These are phyloP conservation scores for Bovichtus variegatus DNA, from an alignment of 2,797 vertebrate genomes.

Conservation along the genomic window DNA sequence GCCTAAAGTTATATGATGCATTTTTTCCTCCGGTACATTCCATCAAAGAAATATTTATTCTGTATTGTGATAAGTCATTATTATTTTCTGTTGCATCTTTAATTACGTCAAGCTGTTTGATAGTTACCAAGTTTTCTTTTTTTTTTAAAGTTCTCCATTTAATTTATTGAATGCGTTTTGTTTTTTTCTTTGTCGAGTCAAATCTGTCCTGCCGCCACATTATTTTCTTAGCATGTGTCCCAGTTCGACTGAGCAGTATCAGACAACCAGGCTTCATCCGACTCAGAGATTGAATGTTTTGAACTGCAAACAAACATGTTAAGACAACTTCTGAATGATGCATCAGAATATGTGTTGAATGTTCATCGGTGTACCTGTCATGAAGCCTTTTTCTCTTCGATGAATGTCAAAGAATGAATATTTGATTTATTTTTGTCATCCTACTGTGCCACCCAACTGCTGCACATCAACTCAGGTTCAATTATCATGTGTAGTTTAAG, in stretches of 20 bases:
- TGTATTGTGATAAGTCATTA: conserved; percentile 10
- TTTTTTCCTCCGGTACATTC: conserved; percentile 63
- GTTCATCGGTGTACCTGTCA: conserved; percentile 57
- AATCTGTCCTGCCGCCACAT: conserved; percentile 1
- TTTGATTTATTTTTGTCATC: conserved; percentile 57
- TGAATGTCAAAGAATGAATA: conserved; percentile 70
- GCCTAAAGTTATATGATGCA: conserved; percentile 48
- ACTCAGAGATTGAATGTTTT: conserved; percentile 31
- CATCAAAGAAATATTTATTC: conserved; percentile 25
- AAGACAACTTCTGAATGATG: conserved; percentile 4
- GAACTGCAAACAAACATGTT: conserved; percentile 12
- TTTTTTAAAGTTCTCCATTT: not conserved
- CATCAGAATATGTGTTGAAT: conserved; percentile 58
- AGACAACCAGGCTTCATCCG: conserved; percentile 12
- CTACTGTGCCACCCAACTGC: conserved; percentile 63
- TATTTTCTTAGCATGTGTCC: conserved; percentile 16
- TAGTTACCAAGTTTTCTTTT: not conserved
- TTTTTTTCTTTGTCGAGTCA: not conserved
- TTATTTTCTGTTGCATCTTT: conserved; percentile 18
- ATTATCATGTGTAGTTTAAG: conserved; percentile 25
- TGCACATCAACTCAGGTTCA: conserved; percentile 77
- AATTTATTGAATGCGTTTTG: conserved; percentile 23
- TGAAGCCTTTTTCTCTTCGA: conserved; percentile 68
- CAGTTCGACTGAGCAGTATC: conserved; percentile 3
- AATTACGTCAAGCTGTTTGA: conserved; percentile 23